Conservation (phyloP, 1,140 invertebrate species). For the Rhopalosiphum padi region DNA sequence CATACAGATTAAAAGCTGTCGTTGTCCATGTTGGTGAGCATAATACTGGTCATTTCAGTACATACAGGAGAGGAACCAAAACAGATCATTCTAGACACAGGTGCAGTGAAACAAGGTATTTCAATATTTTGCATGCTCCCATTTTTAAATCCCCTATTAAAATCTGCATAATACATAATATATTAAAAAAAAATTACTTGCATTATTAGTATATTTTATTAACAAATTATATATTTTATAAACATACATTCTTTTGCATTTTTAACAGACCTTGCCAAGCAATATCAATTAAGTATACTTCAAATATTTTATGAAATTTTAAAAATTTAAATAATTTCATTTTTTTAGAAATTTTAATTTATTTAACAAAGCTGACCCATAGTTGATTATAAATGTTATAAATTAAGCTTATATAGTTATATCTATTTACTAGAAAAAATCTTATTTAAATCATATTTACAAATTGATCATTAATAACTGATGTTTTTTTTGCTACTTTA, state of each 20-base stretch:
- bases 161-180: background rate
- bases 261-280: background rate
- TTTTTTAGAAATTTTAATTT: no score
- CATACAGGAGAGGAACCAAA: conserved; percentile 76
- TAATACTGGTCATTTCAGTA: conserved; percentile 89
- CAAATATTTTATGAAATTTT: background rate
- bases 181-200: background rate
- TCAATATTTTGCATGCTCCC: conserved; percentile 33
- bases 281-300: background rate
- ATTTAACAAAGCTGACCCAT: no score
- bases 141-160: background rate
- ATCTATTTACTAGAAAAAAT: no score
- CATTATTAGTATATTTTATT: background rate
- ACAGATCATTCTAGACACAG: conserved; percentile 61
- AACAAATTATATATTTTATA: background rate
- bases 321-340: no score
- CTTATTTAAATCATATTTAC: no score
- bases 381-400: no score
- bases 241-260: background rate
- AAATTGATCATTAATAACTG: no score
- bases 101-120: conserved; percentile 60
- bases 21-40: conserved; percentile 89
- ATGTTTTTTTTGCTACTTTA: no score
- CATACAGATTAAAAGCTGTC: conserved; percentile 80
- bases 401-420: no score